These are phyloP conservation scores for Saccostrea glomerata DNA, from an alignment of 1,140 invertebrate genomes.

Conservation along the genomic window DNA sequence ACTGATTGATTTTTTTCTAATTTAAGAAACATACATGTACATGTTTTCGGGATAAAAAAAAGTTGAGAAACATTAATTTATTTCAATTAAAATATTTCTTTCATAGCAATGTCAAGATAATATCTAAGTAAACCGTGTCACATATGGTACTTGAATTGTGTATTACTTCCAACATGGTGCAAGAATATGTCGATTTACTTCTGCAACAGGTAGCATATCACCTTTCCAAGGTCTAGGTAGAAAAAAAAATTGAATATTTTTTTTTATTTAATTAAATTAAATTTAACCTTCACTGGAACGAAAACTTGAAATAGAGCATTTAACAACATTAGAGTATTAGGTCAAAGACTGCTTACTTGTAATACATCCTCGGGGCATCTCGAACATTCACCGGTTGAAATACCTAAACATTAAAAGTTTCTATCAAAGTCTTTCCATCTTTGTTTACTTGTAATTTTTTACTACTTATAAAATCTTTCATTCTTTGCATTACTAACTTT, in stretches of 20 bases:
- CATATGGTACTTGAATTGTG: neutral
- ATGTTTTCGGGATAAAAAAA: no score
- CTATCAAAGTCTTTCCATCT: neutral
- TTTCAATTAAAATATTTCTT: no score
- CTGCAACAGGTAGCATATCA: conserved; percentile 66
- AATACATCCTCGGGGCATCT: conserved; percentile 68
- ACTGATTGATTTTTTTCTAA: neutral
- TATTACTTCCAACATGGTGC: conserved; percentile 42
- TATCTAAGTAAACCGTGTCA: neutral
- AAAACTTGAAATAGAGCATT: neutral
- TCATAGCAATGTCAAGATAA: neutral
- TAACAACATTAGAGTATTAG: neutral
- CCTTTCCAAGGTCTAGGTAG: conserved; percentile 67
- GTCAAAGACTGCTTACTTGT: conserved; percentile 60
- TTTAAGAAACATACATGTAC: no score
- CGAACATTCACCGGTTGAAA: conserved; percentile 67
- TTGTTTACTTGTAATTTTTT: no score
- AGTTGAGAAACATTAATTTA: no score
- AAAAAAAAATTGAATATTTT: conserved; percentile 24
- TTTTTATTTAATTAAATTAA: neutral
- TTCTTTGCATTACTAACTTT: no score
- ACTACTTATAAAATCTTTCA: no score
- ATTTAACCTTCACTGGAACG: no score
- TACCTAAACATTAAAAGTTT: conserved; percentile 50
- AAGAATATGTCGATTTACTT: conserved; percentile 43